Evolutionary conservation across 2,797 vertebrate genomes (phyloP).

Genomic region (Diceros bicornis): DNA sequence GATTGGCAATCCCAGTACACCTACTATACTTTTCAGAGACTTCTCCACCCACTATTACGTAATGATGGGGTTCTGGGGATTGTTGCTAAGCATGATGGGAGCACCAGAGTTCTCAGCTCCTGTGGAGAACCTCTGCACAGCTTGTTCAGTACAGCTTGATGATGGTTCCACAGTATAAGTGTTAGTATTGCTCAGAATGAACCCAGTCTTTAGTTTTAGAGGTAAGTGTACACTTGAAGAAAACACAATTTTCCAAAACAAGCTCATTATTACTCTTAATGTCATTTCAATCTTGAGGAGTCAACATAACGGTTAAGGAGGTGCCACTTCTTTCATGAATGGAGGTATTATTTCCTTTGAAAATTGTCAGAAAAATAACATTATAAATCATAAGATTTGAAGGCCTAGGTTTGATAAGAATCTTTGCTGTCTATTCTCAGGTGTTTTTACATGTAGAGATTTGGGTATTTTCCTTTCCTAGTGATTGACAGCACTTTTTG

Average conservation of each 20-base stretch:
- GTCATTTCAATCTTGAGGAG: background rate
- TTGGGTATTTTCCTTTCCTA: constrained; percentile 29
- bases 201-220: background rate
- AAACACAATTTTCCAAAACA: background rate
- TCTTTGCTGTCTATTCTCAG: background rate
- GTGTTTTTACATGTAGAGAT: background rate
- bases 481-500: constrained; percentile 32
- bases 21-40: background rate
- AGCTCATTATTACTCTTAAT: background rate
- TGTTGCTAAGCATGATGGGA: background rate
- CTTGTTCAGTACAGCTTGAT: background rate
- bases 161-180: background rate
- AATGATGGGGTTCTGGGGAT: rapidly evolving
- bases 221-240: background rate
- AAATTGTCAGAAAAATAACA: background rate
- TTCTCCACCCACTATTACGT: rapidly evolving
- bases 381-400: background rate
- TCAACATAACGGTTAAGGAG: background rate
- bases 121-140: background rate
- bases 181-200: background rate
- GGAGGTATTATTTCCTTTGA: background rate
- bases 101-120: background rate
- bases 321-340: background rate
- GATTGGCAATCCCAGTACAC: background rate
- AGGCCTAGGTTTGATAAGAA: background rate